Evolutionary conservation across 2,797 vertebrate species (phyloP), one percentile per base, ranked within the genome.

Genomic region (Florisuga fusca): DNA sequence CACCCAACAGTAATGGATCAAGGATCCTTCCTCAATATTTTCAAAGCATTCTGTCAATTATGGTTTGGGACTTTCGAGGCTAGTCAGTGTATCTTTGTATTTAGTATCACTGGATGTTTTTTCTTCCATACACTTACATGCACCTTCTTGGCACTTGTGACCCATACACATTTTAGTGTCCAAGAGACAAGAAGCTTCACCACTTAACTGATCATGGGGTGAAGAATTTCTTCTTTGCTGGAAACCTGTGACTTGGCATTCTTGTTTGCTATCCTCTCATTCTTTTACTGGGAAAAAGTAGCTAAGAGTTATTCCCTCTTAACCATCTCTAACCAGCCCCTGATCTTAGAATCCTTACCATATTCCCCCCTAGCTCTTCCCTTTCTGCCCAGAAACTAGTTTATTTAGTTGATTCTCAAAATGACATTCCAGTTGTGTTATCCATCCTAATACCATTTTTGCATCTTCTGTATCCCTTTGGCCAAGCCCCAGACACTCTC

Each of bases 311-410:
- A 54, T 36, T 89, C 9, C 12, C 9, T 78, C 46, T 91, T 90
- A 41, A 61, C 15, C 17, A 63, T 90, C 27, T 75, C 46, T 63
- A 15, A 36, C 13, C 10, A 67, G 20, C 3, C 23, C 20, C 18
- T 71, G 33, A 86, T 45, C 21, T 75, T 61, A 57, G 50, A 81
- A 38, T 46, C 43, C 23, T 64, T 64, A 34, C 16, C 14, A 5
- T 48, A 41, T 72, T 23, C 10, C 15, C 16, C 19, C 3, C 13
- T 17, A 50, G 20, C 38, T 41, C 10, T 51, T 43, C 51, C 15
- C 88, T 90, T 96, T 73, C 38, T 78, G 63, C 26, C n/a, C n/a
- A n/a, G n/a, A n/a, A n/a, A n/a, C n/a, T 61, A 36, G 61, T 86
- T 87, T 91, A 68, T 80, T 77, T 85, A 61, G 15, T 17, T 75